Conservation (phyloP, 2,797 vertebrate genomes). For the Tinamus major region DNA sequence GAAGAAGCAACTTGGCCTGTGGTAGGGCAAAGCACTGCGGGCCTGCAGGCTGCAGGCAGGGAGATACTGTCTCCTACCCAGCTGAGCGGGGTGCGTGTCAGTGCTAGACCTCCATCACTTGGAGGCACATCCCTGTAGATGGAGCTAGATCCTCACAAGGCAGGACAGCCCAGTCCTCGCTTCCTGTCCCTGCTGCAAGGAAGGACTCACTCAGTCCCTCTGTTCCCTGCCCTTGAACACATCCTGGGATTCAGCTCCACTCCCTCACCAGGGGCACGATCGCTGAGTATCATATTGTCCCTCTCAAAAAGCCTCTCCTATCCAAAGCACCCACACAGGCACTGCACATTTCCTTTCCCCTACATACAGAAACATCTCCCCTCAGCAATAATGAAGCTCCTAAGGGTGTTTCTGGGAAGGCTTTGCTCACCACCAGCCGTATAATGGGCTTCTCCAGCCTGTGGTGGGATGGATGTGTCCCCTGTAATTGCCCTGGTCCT, state of each 20-base stretch:
- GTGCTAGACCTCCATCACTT: background rate
- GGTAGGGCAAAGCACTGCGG: background rate
- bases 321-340: background rate
- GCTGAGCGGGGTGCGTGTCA: background rate
- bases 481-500: background rate
- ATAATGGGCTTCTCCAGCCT: background rate
- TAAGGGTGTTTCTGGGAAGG: background rate
- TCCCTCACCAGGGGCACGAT: background rate
- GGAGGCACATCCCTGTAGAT: constrained; percentile 62
- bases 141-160: constrained; percentile 70
- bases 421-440: background rate
- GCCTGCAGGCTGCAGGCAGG: background rate
- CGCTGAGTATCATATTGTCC: background rate
- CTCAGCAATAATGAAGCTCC: background rate
- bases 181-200: background rate
- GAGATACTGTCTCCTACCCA: background rate
- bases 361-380: background rate
- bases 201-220: background rate
- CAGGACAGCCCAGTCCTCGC: background rate
- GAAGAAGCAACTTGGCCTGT: background rate
- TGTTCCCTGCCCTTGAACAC: background rate
- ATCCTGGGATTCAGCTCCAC: background rate
- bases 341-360: background rate
- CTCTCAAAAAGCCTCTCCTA: background rate
- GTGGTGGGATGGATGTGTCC: background rate